Evolutionary conservation across 2,797 vertebrate species (phyloP).

Genomic region (Manis javanica): DNA sequence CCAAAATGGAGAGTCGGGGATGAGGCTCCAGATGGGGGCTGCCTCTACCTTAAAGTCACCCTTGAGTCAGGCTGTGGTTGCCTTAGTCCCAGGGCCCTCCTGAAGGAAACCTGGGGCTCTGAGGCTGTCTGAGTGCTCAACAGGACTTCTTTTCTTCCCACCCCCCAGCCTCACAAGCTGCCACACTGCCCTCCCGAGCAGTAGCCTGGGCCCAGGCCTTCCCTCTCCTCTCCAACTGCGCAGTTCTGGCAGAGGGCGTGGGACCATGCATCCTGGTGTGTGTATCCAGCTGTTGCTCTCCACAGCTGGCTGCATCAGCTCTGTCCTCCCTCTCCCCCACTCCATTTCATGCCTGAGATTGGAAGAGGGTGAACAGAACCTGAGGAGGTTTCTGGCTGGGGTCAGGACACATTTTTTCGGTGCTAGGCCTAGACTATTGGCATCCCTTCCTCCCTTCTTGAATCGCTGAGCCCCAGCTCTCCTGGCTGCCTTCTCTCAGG

Average conservation of each 20-base stretch:
- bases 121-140: background rate
- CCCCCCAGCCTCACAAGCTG: background rate
- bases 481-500: background rate
- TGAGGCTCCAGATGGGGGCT: background rate
- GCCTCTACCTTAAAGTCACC: background rate
- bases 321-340: background rate
- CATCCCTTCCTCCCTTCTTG: background rate
- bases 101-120: background rate
- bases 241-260: slow-evolving; percentile 56
- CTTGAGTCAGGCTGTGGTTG: background rate
- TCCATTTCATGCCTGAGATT: background rate
- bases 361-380: background rate
- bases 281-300: slow-evolving; percentile 65
- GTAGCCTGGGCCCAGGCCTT: background rate
- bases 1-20: background rate
- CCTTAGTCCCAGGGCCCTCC: background rate
- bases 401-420: background rate
- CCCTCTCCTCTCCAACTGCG: background rate
- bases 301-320: slow-evolving; percentile 61
- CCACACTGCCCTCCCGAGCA: background rate
- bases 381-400: background rate
- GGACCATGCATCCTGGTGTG: background rate
- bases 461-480: background rate
- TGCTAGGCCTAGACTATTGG: background rate
- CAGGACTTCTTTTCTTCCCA: background rate